Percentiles rank a stretch among this genome's conserved stretches.
Conservation (phyloP, 2,113 vertebrate genomes). For the Colinus virginianus region DNA sequence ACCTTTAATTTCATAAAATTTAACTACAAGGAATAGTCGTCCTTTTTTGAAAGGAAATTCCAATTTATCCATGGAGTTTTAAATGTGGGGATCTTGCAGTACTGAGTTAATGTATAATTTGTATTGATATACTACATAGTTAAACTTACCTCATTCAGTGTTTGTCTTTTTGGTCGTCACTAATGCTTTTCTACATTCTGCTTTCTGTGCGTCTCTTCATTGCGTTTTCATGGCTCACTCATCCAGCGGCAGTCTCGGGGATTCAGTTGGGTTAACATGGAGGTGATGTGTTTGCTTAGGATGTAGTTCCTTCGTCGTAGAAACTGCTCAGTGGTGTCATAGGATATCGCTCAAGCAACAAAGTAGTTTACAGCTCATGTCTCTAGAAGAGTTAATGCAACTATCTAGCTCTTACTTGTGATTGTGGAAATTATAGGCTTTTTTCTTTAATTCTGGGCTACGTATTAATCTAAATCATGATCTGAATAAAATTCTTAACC, state of each 20-base stretch:
- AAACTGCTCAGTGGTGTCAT: not conserved
- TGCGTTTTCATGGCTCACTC: not conserved
- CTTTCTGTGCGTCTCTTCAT: conserved; percentile 4
- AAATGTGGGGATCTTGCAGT: not conserved
- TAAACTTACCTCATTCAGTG: not conserved
- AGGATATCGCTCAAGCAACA: not conserved
- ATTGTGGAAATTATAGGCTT: not conserved
- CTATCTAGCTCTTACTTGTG: not conserved
- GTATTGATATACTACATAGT: not conserved
- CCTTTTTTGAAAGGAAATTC: not conserved
- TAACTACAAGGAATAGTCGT: not conserved
- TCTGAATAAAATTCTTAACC: not conserved
- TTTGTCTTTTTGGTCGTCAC: not conserved
- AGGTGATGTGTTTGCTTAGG: conserved; percentile 54
- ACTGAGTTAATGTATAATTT: not conserved
- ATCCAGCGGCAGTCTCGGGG: conserved; percentile 42
- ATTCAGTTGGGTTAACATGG: conserved; percentile 62
- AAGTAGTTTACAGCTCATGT: not conserved
- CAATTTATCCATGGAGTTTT: not conserved
- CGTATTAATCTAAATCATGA: not conserved
- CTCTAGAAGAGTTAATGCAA: not conserved
- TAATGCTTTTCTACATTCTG: not conserved
- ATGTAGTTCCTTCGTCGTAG: not conserved
- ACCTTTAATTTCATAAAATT: not conserved
- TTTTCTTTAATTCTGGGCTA: not conserved